These are phyloP conservation scores for Danio kyathit DNA, from an alignment of 2,797 vertebrate species.

Conservation along the genomic window DNA sequence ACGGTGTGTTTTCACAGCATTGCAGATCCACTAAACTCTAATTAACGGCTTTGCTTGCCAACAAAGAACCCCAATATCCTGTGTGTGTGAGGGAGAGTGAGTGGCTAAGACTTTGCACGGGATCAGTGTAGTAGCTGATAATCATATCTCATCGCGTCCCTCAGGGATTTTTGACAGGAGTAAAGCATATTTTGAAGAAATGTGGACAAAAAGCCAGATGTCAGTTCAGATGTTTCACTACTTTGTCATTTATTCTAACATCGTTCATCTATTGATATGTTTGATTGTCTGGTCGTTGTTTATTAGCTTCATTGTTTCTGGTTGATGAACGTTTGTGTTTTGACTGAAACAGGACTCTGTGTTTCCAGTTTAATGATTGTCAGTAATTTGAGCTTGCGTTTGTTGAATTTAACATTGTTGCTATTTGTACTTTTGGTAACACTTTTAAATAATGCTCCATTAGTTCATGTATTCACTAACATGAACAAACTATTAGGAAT, in stretches of 20 bases:
- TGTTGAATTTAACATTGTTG: background rate
- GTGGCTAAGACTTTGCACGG: conserved; percentile 50
- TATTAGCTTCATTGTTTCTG: background rate
- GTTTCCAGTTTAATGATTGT: background rate
- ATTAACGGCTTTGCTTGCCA: conserved; percentile 63
- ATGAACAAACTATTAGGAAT: no score
- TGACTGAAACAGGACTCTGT: background rate
- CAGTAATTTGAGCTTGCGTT: background rate
- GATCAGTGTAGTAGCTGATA: conserved; percentile 19
- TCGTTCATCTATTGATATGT: background rate
- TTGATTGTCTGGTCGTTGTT: background rate
- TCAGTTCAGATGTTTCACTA: background rate
- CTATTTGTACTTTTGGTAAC: background rate
- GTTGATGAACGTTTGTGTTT: background rate
- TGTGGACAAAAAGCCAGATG: background rate
- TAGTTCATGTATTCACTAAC: no score
- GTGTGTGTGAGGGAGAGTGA: conserved; percentile 41
- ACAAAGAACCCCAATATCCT: conserved; percentile 67
- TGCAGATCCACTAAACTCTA: conserved; percentile 64
- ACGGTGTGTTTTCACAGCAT: conserved; percentile 61
- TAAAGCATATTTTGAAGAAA: background rate
- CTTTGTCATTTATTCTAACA: background rate
- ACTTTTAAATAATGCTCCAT: no score
- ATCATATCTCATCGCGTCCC: conserved; percentile 2
- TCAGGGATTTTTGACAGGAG: background rate